phyloP scores from a whole-genome alignment of 2,797 vertebrate species.

The Sebastes oblongus region DNA sequence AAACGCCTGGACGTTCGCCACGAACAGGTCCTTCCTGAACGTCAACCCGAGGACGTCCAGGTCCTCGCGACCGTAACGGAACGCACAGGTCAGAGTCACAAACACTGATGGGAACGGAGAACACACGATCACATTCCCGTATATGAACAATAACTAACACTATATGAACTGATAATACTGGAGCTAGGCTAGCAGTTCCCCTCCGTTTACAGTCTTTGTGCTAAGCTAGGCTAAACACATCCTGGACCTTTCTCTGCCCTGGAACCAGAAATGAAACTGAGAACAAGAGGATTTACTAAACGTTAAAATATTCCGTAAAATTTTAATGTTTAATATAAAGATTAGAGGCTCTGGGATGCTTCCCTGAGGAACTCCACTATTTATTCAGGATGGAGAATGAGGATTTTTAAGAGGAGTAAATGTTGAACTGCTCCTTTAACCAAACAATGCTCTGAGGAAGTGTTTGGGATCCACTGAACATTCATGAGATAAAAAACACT shows the following conservation, averaged over 20 bases:
- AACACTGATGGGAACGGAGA: conserved; percentile 82
- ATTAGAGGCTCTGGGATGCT: neutral
- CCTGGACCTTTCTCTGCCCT: neutral
- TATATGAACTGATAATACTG: neutral
- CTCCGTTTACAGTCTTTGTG: no score
- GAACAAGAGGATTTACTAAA: neutral
- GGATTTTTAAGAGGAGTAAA: neutral
- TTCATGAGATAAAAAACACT: neutral
- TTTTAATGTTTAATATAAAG: neutral
- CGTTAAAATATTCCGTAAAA: neutral
- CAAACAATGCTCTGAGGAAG: neutral
- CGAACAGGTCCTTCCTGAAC: conserved; percentile 94
- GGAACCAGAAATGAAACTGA: neutral
- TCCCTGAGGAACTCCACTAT: conserved; percentile 1
- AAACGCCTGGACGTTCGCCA: conserved; percentile 91
- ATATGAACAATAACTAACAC: neutral
- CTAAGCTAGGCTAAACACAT: neutral
- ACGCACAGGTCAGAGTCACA: conserved; percentile 95
- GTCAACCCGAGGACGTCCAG: conserved; percentile 94
- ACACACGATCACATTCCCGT: neutral
- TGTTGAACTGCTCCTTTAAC: neutral
- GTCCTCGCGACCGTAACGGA: conserved; percentile 96
- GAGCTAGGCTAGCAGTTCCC: neutral
- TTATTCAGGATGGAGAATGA: neutral
- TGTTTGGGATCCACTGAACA: neutral